A percentile compares a stretch with the other conserved stretches of the same genome.
phyloP scores from a whole-genome alignment of 2,113 vertebrate genomes.

The Nycticorax nycticorax region DNA sequence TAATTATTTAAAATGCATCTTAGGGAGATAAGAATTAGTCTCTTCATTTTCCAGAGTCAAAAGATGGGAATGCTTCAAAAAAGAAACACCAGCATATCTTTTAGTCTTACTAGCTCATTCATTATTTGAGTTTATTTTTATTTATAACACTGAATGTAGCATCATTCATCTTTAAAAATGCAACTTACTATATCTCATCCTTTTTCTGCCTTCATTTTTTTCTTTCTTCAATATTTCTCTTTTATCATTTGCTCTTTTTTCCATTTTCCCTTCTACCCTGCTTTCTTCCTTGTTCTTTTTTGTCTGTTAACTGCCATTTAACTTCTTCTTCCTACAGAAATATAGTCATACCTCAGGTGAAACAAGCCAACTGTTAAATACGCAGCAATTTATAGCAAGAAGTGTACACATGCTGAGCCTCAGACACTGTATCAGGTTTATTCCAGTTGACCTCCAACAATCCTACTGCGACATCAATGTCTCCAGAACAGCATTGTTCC shows the following conservation, averaged over 20 bases:
- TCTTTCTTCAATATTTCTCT: background rate
- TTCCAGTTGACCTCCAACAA: background rate
- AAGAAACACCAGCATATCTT: background rate
- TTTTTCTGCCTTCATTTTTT: background rate
- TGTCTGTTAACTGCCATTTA: background rate
- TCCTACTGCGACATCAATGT: background rate
- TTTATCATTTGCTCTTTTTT: background rate
- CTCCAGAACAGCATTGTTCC: background rate
- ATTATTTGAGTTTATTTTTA: background rate
- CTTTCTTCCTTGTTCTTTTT: background rate
- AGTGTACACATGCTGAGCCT: background rate
- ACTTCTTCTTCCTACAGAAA: background rate
- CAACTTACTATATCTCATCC: background rate
- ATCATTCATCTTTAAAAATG: background rate
- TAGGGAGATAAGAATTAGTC: background rate
- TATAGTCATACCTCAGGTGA: background rate
- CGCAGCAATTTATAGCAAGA: background rate
- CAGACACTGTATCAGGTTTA: background rate
- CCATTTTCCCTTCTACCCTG: background rate
- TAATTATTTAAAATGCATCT: background rate
- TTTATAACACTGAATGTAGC: background rate
- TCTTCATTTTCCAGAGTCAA: background rate
- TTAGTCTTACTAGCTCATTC: background rate
- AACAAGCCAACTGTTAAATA: conserved; percentile 8
- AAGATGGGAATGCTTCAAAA: background rate